phyloP scores from a whole-genome alignment of 2,113 vertebrate genomes.

The Pelvicachromis taeniatus region DNA sequence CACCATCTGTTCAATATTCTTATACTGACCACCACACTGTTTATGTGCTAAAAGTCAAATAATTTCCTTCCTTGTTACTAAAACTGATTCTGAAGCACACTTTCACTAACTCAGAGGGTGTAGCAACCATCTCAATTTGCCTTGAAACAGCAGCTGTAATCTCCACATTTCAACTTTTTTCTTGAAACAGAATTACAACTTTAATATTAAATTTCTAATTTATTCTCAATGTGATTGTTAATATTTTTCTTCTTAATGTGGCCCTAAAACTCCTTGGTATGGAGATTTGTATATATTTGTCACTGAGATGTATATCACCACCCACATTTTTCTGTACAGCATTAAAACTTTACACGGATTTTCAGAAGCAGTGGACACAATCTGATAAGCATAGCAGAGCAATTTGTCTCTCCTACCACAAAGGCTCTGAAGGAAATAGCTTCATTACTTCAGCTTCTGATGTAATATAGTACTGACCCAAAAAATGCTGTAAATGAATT shows the following conservation, averaged over 20 bases:
- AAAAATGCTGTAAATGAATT: not conserved
- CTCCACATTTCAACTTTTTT: not conserved
- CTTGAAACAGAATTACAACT: fast-evolving
- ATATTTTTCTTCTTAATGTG: not conserved
- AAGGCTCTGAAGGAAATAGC: not conserved
- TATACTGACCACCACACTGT: not conserved
- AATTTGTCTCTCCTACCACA: not conserved
- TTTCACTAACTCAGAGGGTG: not conserved
- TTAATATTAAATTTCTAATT: not conserved
- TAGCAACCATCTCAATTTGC: not conserved
- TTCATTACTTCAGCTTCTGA: too few species aligned
- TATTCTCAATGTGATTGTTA: not conserved
- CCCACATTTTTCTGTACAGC: not conserved
- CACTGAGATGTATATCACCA: not conserved
- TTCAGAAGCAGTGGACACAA: not conserved
- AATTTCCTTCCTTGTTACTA: not conserved
- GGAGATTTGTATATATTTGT: not conserved
- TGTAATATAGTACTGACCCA: not conserved
- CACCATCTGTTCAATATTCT: fast-evolving
- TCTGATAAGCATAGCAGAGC: not conserved
- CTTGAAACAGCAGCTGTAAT: not conserved
- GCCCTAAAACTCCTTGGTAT: not conserved
- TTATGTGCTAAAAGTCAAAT: not conserved
- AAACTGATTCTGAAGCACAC: not conserved
- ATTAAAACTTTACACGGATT: not conserved